phyloP scores from a whole-genome alignment of 2,797 vertebrate genomes.

The Benthosema pterotum region DNA sequence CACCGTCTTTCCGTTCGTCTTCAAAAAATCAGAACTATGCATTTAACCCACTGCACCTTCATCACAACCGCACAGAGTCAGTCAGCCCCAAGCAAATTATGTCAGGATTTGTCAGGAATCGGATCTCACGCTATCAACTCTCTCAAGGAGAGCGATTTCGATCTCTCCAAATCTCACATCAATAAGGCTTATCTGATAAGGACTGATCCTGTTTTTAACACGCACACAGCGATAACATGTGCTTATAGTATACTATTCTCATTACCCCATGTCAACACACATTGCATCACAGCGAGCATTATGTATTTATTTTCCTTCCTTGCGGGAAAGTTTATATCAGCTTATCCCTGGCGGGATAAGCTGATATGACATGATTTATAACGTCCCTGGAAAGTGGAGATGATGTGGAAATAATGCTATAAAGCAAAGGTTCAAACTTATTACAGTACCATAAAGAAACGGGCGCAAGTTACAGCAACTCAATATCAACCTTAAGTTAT shows the following conservation, averaged over 20 bases:
- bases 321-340: conserved; percentile 26
- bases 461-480: not conserved
- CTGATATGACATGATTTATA: not conserved
- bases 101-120: too few relatives aligned
- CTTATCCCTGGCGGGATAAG: too few relatives aligned
- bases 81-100: too few relatives aligned
- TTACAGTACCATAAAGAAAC: not conserved
- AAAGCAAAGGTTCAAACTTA: conserved; percentile 42
- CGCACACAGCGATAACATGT: conserved; percentile 6
- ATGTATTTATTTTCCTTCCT: not conserved
- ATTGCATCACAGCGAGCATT: conserved; percentile 7
- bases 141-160: too few relatives aligned
- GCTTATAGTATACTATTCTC: not conserved
- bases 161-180: too few relatives aligned
- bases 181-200: too few relatives aligned
- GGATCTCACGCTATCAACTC: too few relatives aligned
- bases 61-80: too few relatives aligned
- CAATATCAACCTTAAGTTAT: not conserved
- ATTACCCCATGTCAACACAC: conserved; percentile 5
- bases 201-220: not conserved
- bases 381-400: not conserved
- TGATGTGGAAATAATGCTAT: conserved; percentile 13
- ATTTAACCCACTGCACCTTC: too few relatives aligned
- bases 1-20: too few relatives aligned
- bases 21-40: too few relatives aligned